Base-by-base conservation (phyloP, 2,888 invertebrate genomes). In the Volucella inanis region DNA sequence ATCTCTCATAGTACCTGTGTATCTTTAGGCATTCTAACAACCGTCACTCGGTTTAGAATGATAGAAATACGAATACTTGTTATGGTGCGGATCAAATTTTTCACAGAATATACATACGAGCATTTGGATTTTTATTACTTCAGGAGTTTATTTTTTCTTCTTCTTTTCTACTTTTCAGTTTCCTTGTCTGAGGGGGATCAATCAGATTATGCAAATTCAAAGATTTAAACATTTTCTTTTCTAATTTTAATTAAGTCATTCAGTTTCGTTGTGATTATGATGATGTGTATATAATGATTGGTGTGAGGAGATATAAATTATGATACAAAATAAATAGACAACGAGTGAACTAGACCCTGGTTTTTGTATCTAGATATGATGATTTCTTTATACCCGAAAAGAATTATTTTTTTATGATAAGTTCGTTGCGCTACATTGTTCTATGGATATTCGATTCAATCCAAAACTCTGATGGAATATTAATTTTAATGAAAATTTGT, bases 141-240 rank as follows among this genome's bases (percentile, higher is more conserved):
- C 31, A 31, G 31, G 65, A 67, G 41, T 75, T 8, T 43, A 45
- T 18, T 45, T 15, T 43, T 41, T 2, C 10, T 15, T 12, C 8
- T 9, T 43, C 10, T 31, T 4, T 18, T 8, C 52, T n/a, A 45
- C 8, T 22, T 1, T 64, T 14, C 55, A 54, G 12, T 9, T 12
- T 3, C 39, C 11, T 64, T n/a, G 8, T 43, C 41, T 67, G 61
- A 78, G 62, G 62, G 62, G 83, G 68, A 68, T 70, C 79, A 78
- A 78, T 83, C 72, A 59, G 64, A 74, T 83, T 83, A 83, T 83
- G 78, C 22, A 47, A 83, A 83, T 83, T 78, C 47, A 9, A 15
- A 22, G 72, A 31, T 72, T 38, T 50, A 64, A 41, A 41, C 47
- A 41, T 31, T 45, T 64, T 71, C 31, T 64, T 50, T 76, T 76